These are phyloP conservation scores for Philereme vetulata DNA, from an alignment of 2,888 invertebrate species.

Conservation along the genomic window DNA sequence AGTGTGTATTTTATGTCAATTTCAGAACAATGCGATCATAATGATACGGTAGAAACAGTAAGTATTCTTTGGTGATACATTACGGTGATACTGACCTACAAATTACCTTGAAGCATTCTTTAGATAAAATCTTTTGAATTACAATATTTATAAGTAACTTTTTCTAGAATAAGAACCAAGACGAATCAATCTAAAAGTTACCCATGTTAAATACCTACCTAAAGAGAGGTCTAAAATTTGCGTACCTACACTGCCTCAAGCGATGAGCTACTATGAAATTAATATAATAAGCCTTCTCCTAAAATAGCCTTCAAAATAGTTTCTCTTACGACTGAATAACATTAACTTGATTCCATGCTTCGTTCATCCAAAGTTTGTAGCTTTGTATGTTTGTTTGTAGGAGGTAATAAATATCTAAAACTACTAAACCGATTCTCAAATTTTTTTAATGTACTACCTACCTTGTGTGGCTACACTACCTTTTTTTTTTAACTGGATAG, in stretches of 20 bases:
- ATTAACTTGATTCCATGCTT: constrained; percentile 41
- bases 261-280: constrained; percentile 41
- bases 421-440: constrained; percentile 40
- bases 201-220: constrained; percentile 11
- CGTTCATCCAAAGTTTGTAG: not conserved
- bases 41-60: too few species aligned
- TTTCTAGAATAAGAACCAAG: not conserved
- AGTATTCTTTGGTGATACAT: too few species aligned
- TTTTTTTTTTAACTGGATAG: too few species aligned
- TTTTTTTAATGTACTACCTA: too few species aligned
- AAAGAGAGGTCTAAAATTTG: constrained; percentile 18
- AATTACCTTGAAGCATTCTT: constrained; percentile 19
- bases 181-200: constrained; percentile 10
- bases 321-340: constrained; percentile 52
- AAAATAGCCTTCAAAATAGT: constrained; percentile 37
- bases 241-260: constrained; percentile 13
- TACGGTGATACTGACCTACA: not conserved
- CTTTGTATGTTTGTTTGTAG: too few species aligned
- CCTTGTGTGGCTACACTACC: too few species aligned
- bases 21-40: too few species aligned
- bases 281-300: constrained; percentile 41
- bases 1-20: too few species aligned
- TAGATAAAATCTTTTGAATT: constrained; percentile 21
- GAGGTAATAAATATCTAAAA: too few species aligned
- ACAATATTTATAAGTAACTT: constrained; percentile 22